phyloP scores from a whole-genome alignment of 2,113 vertebrate genomes.

The Oreochromis tanganicae region DNA sequence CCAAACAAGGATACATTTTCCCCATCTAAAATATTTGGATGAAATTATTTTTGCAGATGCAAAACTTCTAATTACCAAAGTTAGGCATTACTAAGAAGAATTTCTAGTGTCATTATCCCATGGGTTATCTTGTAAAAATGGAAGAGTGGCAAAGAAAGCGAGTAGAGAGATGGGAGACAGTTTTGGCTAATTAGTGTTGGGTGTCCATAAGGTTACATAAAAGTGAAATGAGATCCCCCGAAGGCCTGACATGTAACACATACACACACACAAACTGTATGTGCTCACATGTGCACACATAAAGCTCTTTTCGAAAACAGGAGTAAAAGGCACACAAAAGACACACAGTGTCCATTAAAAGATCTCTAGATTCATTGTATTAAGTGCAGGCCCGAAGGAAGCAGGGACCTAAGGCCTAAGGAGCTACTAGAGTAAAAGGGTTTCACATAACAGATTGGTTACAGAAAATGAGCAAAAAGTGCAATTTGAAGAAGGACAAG shows the following conservation, averaged over 20 bases:
- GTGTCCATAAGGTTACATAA: constrained; percentile 49
- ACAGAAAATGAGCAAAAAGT: neutral
- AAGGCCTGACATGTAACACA: neutral
- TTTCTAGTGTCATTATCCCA: neutral
- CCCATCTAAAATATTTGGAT: neutral
- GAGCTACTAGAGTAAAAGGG: constrained; percentile 4
- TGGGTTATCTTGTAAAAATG: neutral
- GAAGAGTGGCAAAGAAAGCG: neutral
- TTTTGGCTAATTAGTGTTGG: constrained; percentile 19
- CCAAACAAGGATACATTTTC: neutral
- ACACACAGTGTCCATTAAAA: constrained; percentile 28
- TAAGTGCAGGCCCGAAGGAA: constrained; percentile 40
- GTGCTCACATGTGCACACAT: neutral
- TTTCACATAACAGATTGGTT: neutral
- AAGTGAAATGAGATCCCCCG: constrained; percentile 45
- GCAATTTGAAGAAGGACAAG: neutral
- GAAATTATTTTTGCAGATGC: neutral
- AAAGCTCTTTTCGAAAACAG: neutral
- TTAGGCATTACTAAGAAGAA: neutral
- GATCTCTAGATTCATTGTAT: constrained; percentile 31
- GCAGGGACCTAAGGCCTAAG: neutral
- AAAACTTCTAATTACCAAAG: neutral
- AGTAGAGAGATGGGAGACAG: neutral
- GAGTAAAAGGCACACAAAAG: neutral
- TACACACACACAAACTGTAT: neutral